Conservation (phyloP, 1,140 invertebrate genomes). For the Zaprionus africanus region DNA sequence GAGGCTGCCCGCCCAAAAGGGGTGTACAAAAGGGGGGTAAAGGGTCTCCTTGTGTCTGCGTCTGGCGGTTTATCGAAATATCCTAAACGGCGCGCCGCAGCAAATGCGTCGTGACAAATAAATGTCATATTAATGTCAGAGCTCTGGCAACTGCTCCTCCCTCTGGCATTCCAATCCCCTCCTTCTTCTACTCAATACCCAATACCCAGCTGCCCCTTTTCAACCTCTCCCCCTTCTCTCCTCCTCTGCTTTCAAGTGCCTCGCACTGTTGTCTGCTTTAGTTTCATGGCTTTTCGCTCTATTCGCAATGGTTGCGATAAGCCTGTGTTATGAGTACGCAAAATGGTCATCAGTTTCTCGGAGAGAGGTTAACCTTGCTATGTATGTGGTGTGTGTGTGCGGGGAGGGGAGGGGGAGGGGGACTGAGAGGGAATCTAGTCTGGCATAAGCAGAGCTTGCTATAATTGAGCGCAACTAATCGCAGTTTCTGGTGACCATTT, state of each 20-base stretch:
- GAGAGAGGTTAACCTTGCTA: constrained; percentile 8
- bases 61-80: constrained; percentile 55
- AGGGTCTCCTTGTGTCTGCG: constrained; percentile 23
- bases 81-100: constrained; percentile 47
- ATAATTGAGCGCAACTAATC: constrained; percentile 43
- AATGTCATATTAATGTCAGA: constrained; percentile 83
- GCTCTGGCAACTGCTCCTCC: constrained; percentile 7
- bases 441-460: constrained; percentile 14
- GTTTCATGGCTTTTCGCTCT: constrained; percentile 59
- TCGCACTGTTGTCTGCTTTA: constrained; percentile 6
- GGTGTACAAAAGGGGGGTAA: not conserved
- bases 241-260: not conserved
- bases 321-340: constrained; percentile 53
- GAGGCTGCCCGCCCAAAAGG: not conserved
- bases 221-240: not conserved
- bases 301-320: constrained; percentile 66
- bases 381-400: not conserved
- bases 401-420: not conserved
- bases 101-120: constrained; percentile 74
- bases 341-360: constrained; percentile 1
- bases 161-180: constrained; percentile 58
- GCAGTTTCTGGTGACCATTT: constrained; percentile 10
- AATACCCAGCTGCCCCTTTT: not conserved
- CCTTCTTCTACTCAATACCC: not conserved
- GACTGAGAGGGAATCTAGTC: not conserved